phyloP scores from a whole-genome alignment of 2,797 vertebrate genomes.

The Anableps anableps region DNA sequence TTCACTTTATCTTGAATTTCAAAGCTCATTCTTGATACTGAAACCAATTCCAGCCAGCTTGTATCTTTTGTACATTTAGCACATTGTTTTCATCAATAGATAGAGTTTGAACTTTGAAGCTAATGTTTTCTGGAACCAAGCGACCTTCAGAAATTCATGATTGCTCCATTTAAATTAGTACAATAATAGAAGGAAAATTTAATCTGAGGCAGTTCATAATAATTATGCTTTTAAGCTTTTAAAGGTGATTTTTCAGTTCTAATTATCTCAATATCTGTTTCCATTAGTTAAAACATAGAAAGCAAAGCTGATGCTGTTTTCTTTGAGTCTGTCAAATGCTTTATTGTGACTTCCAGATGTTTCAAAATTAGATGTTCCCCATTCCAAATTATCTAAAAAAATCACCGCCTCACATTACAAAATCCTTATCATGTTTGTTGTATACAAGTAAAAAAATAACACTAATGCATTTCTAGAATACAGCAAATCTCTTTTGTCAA shows the following conservation, averaged over 20 bases:
- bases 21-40: constrained; percentile 25
- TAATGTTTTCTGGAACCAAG: not conserved
- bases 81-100: constrained; percentile 13
- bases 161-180: not conserved
- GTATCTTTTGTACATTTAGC: constrained; percentile 15
- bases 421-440: not conserved
- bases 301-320: not conserved
- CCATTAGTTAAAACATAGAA: not conserved
- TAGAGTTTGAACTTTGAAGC: constrained; percentile 21
- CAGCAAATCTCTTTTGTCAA: not conserved
- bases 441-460: not conserved
- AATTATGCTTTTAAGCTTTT: not conserved
- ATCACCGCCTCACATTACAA: not conserved
- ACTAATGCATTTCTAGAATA: not conserved
- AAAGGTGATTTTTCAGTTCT: not conserved
- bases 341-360: not conserved
- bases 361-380: no score
- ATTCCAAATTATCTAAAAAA: not conserved
- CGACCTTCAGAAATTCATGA: not conserved
- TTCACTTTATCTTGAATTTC: constrained; percentile 40
- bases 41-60: constrained; percentile 24
- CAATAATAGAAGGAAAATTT: not conserved
- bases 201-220: not conserved
- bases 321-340: not conserved
- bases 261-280: not conserved